Percentiles rank a stretch among this genome's conserved stretches.
These are phyloP conservation scores for Xanthorhoe designata DNA, from an alignment of 2,888 invertebrate genomes.

Conservation along the genomic window DNA sequence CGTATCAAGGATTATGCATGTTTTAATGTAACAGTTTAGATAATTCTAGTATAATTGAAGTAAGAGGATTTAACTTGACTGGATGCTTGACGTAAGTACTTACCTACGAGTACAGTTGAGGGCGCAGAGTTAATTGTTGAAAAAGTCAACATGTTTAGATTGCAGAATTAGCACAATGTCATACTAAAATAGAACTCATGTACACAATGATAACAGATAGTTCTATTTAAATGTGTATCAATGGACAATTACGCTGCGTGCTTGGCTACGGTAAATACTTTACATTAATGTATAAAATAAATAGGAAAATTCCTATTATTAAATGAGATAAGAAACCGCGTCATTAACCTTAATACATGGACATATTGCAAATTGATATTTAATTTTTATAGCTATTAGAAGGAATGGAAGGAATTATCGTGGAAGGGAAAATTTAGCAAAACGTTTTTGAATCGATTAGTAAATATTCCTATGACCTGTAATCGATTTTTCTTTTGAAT, in stretches of 20 bases:
- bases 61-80: background rate
- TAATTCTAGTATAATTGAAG: too few relatives aligned
- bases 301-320: constrained; percentile 82
- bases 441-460: constrained; percentile 52
- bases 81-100: too few relatives aligned
- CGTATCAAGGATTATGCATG: too few relatives aligned
- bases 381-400: constrained; percentile 66
- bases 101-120: background rate
- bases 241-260: constrained; percentile 60
- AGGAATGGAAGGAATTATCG: constrained; percentile 47
- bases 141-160: constrained; percentile 11
- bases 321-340: constrained; percentile 60
- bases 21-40: too few relatives aligned
- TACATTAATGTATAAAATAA: constrained; percentile 54
- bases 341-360: constrained; percentile 73
- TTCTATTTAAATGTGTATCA: constrained; percentile 55
- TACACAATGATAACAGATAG: constrained; percentile 46
- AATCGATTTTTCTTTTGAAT: background rate
- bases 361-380: constrained; percentile 73
- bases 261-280: constrained; percentile 55
- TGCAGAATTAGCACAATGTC: constrained; percentile 32
- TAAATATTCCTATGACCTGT: constrained; percentile 64
- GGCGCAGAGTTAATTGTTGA: background rate
- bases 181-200: constrained; percentile 35
- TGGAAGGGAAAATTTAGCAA: constrained; percentile 79